Conservation (phyloP, 2,888 invertebrate genomes). For the Drosophila recens region DNA sequence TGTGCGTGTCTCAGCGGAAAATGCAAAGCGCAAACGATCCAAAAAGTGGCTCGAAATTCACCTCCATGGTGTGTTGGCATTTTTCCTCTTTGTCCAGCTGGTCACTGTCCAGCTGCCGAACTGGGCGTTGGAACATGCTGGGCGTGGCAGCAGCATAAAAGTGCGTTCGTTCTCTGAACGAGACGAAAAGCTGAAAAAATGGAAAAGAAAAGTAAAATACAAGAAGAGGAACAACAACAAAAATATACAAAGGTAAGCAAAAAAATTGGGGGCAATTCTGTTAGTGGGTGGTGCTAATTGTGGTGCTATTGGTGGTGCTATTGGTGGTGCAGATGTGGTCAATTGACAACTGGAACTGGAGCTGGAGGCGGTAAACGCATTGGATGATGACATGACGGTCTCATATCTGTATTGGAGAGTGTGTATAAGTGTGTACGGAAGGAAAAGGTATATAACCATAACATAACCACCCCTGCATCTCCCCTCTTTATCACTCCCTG, state of each 20-base stretch:
- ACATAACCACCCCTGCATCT: no score
- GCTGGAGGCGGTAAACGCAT: constrained; percentile 30
- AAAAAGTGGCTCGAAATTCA: constrained; percentile 38
- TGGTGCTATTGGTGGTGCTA: not conserved
- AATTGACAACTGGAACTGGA: constrained; percentile 11
- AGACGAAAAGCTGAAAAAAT: not conserved
- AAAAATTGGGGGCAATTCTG: constrained; percentile 34
- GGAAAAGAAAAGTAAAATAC: constrained; percentile 1
- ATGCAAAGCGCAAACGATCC: constrained; percentile 19
- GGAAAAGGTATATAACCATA: not conserved
- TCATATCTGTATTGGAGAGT: not conserved
- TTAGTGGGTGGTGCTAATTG: not conserved
- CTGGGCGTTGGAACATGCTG: constrained; percentile 1
- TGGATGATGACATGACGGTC: constrained; percentile 23
- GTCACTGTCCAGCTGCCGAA: constrained; percentile 9
- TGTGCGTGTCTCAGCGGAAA: constrained; percentile 62
- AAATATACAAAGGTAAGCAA: constrained; percentile 44
- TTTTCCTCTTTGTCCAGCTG: not conserved
- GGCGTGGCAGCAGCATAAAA: constrained; percentile 23
- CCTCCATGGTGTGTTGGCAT: constrained; percentile 21
- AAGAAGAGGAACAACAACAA: constrained; percentile 1
- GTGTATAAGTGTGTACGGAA: not conserved
- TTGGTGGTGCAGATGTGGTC: constrained; percentile 1
- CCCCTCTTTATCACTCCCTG: no score
- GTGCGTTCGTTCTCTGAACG: constrained; percentile 11